Evolutionary conservation across 1,140 invertebrate genomes (phyloP), one percentile per base, ranked within the genome.

Genomic region (Drosophila neocordata): DNA sequence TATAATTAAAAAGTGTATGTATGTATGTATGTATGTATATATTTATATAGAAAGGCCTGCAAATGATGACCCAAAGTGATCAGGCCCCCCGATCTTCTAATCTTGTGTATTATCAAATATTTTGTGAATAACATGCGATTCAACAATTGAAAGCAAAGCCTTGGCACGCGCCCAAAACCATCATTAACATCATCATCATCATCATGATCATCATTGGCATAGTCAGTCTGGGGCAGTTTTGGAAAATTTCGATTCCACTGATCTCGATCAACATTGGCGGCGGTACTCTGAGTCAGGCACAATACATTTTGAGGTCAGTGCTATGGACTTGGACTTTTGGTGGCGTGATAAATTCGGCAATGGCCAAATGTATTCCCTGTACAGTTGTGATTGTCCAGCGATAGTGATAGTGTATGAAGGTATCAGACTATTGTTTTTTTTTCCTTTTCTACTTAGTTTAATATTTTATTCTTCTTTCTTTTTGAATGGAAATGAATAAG

Each of bases 311-410:
- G 41, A 18, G 22, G 34, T 55, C 38, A 44, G 73, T 52, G 15
- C 70, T 59, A 59, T 69, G 53, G 65, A 84, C 76, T 74, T 84
- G 80, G 72, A 68, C 31, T 62, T 41, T 41, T 59, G 63, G 81
- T 85, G 80, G 81, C 77, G 80, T 84, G 80, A 84, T 77, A 78
- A 84, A 79, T 48, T 18, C 41, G 15, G 15, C 41, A 9, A 48
- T 48, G 15, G 41, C 41, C n/a, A 48, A 48, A 48, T 48, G n/a
- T 18, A 48, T 48, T 48, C 41, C 9, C 41, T 48, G 41, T 48
- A 48, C 41, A 48, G 41, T 48, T 48, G 41, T 48, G 41, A 48
- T 48, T 48, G 41, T 11, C 6, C 15, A 48, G 15, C 41, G 41
- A 48, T 48, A 48, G 41, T 48, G 41, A 48, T 48, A 48, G 41